Conservation (phyloP, 2,113 vertebrate genomes). For the Sinocyclocheilus rhinocerous region DNA sequence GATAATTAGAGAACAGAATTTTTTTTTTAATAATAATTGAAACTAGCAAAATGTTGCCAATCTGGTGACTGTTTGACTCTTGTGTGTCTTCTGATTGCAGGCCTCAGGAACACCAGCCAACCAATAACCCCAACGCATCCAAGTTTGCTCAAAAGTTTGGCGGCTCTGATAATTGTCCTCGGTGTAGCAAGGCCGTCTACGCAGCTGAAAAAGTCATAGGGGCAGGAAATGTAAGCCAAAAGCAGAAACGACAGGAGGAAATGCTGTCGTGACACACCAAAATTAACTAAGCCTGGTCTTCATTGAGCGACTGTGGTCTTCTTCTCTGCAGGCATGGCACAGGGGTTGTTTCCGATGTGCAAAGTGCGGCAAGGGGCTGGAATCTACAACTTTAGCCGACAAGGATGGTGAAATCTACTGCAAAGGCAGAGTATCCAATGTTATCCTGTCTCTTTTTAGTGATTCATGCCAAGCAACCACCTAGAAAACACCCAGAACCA, state of each 20-base stretch:
- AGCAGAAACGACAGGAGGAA: neutral
- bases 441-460: neutral
- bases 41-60: neutral
- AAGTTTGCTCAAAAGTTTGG: constrained; percentile 87
- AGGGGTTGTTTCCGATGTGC: constrained; percentile 93
- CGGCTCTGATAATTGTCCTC: constrained; percentile 84
- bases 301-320: neutral
- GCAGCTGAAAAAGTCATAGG: constrained; percentile 68
- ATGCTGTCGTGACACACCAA: neutral
- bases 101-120: constrained; percentile 76
- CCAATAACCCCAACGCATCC: constrained; percentile 83
- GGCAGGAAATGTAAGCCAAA: constrained; percentile 82
- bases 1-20: too few relatives aligned
- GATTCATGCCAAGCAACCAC: neutral
- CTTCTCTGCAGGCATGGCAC: constrained; percentile 85
- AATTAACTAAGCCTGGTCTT: neutral
- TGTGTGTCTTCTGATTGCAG: constrained; percentile 51
- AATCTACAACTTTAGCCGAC: constrained; percentile 90
- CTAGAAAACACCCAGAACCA: neutral
- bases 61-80: neutral
- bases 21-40: neutral
- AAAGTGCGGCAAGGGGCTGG: constrained; percentile 89
- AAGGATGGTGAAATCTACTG: constrained; percentile 73
- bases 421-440: constrained; percentile 79
- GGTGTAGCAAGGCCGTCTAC: constrained; percentile 88